These are phyloP conservation scores for Drosophila varians DNA, from an alignment of 1,140 invertebrate genomes.

Conservation along the genomic window DNA sequence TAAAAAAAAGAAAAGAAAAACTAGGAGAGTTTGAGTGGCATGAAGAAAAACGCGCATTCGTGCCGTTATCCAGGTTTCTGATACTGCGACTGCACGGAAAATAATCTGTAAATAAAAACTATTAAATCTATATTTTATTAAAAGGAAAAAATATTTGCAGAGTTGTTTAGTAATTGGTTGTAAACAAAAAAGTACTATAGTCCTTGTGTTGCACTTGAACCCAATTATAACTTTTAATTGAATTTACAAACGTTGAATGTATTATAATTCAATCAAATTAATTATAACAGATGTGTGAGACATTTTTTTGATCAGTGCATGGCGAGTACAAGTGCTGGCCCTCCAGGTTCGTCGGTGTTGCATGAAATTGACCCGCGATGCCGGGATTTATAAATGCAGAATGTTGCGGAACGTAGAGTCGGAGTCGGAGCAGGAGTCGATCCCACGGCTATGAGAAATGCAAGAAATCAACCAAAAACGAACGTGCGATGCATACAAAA, in stretches of 20 bases:
- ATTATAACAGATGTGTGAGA: no score
- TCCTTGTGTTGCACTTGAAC: no score
- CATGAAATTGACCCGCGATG: slow-evolving; percentile 80
- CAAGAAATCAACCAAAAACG: slow-evolving; percentile 79
- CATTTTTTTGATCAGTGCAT: slow-evolving; percentile 7
- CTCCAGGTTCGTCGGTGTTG: slow-evolving; percentile 59
- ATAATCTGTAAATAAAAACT: background rate
- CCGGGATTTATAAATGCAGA: slow-evolving; percentile 69
- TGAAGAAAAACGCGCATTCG: slow-evolving; percentile 71
- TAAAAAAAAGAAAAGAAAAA: slow-evolving; percentile 23
- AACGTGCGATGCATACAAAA: slow-evolving; percentile 79
- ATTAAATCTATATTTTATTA: background rate
- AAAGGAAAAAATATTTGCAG: no score
- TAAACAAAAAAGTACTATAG: background rate
- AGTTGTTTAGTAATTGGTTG: background rate
- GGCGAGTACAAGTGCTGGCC: slow-evolving; percentile 15
- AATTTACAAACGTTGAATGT: no score
- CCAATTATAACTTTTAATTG: background rate
- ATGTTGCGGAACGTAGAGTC: slow-evolving; percentile 29
- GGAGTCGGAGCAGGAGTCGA: slow-evolving; percentile 28
- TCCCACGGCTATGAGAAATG: slow-evolving; percentile 69
- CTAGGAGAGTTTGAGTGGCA: slow-evolving; percentile 29
- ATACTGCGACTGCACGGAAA: slow-evolving; percentile 8
- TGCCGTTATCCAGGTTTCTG: slow-evolving; percentile 68
- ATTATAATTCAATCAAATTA: no score